Percentiles rank a stretch among this genome's conserved stretches.
Conservation (phyloP, 2,888 invertebrate genomes). For the Polydrusus cervinus region DNA sequence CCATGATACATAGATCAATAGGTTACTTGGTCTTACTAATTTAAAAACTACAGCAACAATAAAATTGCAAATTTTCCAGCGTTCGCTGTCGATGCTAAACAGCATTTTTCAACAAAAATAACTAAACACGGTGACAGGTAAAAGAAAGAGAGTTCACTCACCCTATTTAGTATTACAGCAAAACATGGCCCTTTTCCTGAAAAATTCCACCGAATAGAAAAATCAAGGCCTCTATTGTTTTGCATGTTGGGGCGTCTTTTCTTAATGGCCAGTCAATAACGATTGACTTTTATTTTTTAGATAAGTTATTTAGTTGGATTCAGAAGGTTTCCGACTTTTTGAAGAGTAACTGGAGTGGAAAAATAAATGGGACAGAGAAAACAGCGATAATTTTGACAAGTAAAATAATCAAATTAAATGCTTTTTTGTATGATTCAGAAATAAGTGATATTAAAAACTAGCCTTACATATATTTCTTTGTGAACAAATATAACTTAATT, state of each 20-base stretch:
- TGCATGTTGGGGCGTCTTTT: conserved; percentile 19
- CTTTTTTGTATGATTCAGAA: neutral
- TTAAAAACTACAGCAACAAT: no score
- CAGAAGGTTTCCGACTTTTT: conserved; percentile 34
- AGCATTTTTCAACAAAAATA: no score
- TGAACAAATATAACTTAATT: no score
- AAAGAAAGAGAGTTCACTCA: no score
- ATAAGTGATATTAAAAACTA: no score
- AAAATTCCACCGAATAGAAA: conserved; percentile 16
- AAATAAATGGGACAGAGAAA: conserved; percentile 38
- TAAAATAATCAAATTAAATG: conserved; percentile 21
- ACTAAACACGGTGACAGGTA: no score
- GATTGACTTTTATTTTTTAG: conserved; percentile 34
- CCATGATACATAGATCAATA: no score
- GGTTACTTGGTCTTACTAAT: no score
- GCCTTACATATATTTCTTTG: no score
- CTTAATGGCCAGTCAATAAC: conserved; percentile 27
- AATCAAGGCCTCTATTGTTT: conserved; percentile 34
- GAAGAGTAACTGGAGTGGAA: conserved; percentile 20
- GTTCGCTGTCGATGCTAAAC: no score
- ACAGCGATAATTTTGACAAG: conserved; percentile 31
- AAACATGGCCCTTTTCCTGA: neutral
- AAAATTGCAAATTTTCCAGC: no score
- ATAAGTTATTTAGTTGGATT: conserved; percentile 35
- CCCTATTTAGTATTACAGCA: no score